Percentiles rank a stretch among this genome's conserved stretches.
phyloP scores from a whole-genome alignment of 2,113 vertebrate genomes.

The Panthera leo region DNA sequence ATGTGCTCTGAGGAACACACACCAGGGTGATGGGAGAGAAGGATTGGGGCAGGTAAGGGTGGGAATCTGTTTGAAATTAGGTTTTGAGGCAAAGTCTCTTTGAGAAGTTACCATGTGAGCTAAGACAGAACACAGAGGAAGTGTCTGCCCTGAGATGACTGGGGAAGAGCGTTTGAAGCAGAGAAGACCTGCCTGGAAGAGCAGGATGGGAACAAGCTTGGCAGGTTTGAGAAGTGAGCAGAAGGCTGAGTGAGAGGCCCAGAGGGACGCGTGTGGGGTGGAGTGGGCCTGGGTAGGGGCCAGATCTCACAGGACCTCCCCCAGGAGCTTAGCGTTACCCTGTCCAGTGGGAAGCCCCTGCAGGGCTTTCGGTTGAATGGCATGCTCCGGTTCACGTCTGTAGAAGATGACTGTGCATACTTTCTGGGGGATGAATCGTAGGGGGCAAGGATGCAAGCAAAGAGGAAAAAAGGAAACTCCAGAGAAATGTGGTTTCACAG shows the following conservation, averaged over 20 bases:
- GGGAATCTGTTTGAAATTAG: not conserved
- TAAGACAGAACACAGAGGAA: not conserved
- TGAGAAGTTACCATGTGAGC: not conserved
- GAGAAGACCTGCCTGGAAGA: not conserved
- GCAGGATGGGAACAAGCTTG: not conserved
- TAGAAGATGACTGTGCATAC: not conserved
- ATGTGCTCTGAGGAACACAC: not conserved
- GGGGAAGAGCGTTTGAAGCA: not conserved
- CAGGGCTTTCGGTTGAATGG: not conserved
- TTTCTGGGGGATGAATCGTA: not conserved
- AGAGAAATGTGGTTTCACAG: not conserved
- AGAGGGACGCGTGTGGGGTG: not conserved
- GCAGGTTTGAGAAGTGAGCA: not conserved
- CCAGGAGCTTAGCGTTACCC: not conserved
- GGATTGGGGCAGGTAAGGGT: not conserved
- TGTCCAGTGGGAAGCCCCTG: not conserved
- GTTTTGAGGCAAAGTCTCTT: not conserved
- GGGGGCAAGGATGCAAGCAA: not conserved
- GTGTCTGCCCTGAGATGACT: not conserved
- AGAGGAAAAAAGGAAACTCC: not conserved
- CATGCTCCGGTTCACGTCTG: not conserved
- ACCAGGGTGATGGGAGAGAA: not conserved
- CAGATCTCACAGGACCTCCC: not conserved
- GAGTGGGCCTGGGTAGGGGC: not conserved
- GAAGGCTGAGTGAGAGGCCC: not conserved